Percentiles rank a stretch among this genome's conserved stretches.
Conservation (phyloP, 1,140 invertebrate species). For the Zaprionus capensis region DNA sequence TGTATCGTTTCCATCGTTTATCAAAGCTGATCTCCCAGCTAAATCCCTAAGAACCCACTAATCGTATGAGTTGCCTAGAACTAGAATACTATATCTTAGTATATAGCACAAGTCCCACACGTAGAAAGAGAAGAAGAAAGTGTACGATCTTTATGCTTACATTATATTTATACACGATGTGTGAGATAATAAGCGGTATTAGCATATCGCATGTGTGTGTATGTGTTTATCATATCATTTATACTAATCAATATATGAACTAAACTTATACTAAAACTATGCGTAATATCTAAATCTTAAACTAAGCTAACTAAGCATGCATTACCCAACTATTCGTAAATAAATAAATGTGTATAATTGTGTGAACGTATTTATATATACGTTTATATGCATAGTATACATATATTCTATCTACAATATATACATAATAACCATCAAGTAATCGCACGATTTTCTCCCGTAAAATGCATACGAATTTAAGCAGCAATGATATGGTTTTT, state of each 20-base stretch:
- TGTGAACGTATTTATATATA: not conserved
- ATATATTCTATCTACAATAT: not conserved
- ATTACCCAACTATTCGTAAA: conserved; percentile 20
- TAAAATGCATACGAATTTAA: conserved; percentile 76
- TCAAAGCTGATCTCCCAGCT: conserved; percentile 2
- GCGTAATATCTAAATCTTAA: conserved; percentile 38
- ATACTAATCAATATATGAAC: conserved; percentile 56
- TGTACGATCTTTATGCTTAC: conserved; percentile 38
- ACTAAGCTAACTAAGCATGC: conserved; percentile 46
- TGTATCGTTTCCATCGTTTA: not conserved
- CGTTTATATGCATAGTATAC: not conserved
- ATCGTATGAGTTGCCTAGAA: conserved; percentile 39
- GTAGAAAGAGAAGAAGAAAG: too few species aligned
- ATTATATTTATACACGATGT: conserved; percentile 73
- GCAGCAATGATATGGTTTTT: conserved; percentile 76
- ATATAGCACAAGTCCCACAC: not conserved
- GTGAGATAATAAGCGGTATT: conserved; percentile 74
- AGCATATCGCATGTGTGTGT: conserved; percentile 32
- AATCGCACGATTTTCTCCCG: conserved; percentile 39
- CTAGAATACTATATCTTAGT: conserved; percentile 4
- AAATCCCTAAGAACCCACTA: conserved; percentile 7
- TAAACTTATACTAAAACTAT: conserved; percentile 38
- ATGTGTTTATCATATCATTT: conserved; percentile 72
- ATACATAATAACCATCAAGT: not conserved
- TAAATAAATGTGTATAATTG: not conserved